Conservation (phyloP, 2,113 vertebrate genomes). For the Poecile atricapillus region DNA sequence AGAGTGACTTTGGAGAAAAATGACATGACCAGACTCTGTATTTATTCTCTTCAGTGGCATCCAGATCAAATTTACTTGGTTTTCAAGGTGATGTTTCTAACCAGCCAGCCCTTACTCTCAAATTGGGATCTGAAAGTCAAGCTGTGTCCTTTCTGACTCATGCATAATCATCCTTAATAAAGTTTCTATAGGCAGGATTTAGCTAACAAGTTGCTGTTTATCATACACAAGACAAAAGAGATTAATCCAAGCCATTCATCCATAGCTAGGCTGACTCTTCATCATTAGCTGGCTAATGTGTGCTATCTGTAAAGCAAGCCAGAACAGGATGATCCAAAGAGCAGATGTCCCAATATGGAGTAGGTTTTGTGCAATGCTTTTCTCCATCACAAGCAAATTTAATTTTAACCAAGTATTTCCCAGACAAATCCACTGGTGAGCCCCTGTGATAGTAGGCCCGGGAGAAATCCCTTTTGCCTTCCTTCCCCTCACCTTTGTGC, state of each 20-base stretch:
- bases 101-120: conserved; percentile 38
- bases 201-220: conserved; percentile 50
- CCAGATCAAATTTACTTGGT: conserved; percentile 43
- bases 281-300: not conserved
- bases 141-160: conserved; percentile 49
- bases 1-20: conserved; percentile 26
- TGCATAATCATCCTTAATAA: conserved; percentile 38
- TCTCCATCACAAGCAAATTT: not conserved
- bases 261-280: conserved; percentile 20
- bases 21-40: not conserved
- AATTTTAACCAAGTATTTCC: not conserved
- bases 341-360: not conserved
- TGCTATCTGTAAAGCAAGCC: not conserved
- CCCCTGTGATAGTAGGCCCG: not conserved
- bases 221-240: conserved; percentile 26
- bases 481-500: not conserved
- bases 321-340: not conserved
- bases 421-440: not conserved
- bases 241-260: conserved; percentile 43
- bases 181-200: conserved; percentile 39
- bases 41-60: conserved; percentile 26
- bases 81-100: conserved; percentile 54
- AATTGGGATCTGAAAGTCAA: conserved; percentile 51
- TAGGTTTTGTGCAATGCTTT: not conserved
- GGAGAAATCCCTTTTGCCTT: not conserved